Conservation (phyloP, 2,888 invertebrate species). For the Carterocephalus palaemon region DNA sequence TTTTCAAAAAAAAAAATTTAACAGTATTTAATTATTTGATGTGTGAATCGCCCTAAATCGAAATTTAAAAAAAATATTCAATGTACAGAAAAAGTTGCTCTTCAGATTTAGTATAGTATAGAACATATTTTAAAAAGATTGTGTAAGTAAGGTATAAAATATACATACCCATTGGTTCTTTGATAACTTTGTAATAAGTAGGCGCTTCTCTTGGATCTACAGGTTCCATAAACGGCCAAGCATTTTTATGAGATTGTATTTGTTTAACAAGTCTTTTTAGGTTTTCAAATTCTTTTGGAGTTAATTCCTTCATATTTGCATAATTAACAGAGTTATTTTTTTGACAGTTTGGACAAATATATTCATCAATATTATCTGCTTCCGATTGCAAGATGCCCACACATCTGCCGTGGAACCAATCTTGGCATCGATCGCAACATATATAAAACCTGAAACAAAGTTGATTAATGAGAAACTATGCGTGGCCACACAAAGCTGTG, state of each 20-base stretch:
- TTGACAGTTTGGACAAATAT: slow-evolving; percentile 97
- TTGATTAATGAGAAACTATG: background rate
- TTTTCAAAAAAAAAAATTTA: too few relatives aligned
- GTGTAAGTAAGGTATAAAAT: too few relatives aligned
- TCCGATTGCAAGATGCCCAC: slow-evolving; percentile 96
- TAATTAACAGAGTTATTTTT: slow-evolving; percentile 92
- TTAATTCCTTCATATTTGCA: slow-evolving; percentile 92
- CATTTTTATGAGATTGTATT: slow-evolving; percentile 95
- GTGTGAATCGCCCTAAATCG: too few relatives aligned
- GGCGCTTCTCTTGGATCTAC: slow-evolving; percentile 97
- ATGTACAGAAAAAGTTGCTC: too few relatives aligned
- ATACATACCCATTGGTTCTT: slow-evolving; percentile 95
- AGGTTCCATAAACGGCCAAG: slow-evolving; percentile 99
- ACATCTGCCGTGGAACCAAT: slow-evolving; percentile 99
- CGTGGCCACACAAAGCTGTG: too few relatives aligned
- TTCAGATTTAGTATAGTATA: too few relatives aligned
- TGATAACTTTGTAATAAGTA: slow-evolving; percentile 96
- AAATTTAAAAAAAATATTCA: too few relatives aligned
- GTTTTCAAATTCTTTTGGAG: slow-evolving; percentile 88
- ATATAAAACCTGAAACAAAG: slow-evolving; percentile 91
- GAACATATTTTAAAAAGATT: too few relatives aligned
- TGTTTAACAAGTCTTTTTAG: slow-evolving; percentile 92
- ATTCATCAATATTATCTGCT: slow-evolving; percentile 96
- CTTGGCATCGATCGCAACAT: slow-evolving; percentile 98
- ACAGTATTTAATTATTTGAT: too few relatives aligned